These are phyloP conservation scores for Microhierax caerulescens DNA, from an alignment of 2,797 vertebrate genomes.

Conservation along the genomic window DNA sequence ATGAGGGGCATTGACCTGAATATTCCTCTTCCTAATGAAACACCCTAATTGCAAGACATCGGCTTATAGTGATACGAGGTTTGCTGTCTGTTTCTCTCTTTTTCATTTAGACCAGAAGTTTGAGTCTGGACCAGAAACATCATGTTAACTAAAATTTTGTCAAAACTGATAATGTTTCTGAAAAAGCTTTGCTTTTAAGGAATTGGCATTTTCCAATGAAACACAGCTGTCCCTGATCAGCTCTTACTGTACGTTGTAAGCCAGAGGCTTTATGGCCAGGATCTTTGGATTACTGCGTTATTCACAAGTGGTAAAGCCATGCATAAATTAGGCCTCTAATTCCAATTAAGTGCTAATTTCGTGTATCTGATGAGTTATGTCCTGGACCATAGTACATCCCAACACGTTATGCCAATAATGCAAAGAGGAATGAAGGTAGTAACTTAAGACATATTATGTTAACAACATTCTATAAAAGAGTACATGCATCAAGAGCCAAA, in stretches of 20 bases:
- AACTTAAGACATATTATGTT: not conserved
- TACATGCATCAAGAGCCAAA: not conserved
- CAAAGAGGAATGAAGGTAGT: conserved; percentile 3
- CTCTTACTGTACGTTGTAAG: not conserved
- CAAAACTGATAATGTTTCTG: conserved; percentile 50
- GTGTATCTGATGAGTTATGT: conserved; percentile 1
- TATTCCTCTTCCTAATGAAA: conserved; percentile 63
- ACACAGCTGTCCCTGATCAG: conserved; percentile 41
- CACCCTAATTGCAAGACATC: conserved; percentile 36
- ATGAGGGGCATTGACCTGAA: conserved; percentile 64
- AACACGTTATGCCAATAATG: not conserved
- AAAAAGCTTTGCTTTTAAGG: not conserved
- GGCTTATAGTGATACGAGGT: not conserved
- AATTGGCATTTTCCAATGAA: conserved; percentile 18
- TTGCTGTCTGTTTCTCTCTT: conserved; percentile 9
- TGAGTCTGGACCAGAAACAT: conserved; percentile 16
- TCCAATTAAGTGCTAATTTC: conserved; percentile 45
- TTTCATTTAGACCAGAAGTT: conserved; percentile 27
- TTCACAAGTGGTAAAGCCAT: conserved; percentile 39
- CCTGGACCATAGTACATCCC: not conserved
- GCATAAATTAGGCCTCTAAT: conserved; percentile 47
- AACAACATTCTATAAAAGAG: not conserved
- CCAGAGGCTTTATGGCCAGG: conserved; percentile 38
- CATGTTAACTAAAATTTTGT: not conserved
- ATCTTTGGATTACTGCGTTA: conserved; percentile 46